Evolutionary conservation across 2,797 vertebrate genomes (phyloP).

Genomic region (Mormyrus proboscirostris): DNA sequence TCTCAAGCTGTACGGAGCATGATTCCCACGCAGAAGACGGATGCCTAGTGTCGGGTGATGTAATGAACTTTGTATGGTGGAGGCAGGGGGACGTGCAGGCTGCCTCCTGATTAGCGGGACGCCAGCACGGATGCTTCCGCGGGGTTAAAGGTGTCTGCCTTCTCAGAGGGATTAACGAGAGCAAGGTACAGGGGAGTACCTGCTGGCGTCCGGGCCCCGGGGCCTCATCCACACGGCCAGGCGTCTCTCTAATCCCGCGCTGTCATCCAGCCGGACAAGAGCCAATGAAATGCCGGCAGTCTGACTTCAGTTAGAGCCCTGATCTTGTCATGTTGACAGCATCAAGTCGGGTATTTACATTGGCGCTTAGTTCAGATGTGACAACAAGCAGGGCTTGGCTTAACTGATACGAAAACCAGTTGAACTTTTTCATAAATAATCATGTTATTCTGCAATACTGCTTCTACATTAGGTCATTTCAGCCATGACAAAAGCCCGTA

Average conservation of each 20-base stretch:
- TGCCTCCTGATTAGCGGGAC: slow-evolving; percentile 41
- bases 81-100: slow-evolving; percentile 25
- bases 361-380: not conserved
- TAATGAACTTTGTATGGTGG: not conserved
- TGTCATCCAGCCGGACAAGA: not conserved
- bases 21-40: not conserved
- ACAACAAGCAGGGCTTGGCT: not conserved
- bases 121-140: slow-evolving; percentile 34
- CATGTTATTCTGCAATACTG: not conserved
- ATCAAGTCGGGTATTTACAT: not conserved
- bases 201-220: not conserved
- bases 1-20: not conserved
- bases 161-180: slow-evolving; percentile 16
- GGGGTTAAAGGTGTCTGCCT: slow-evolving; percentile 28
- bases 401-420: not conserved
- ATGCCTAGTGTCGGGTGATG: not conserved
- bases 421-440: not conserved
- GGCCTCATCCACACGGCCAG: not conserved
- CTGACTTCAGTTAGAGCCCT: not conserved
- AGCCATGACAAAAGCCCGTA: not conserved
- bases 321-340: slow-evolving; percentile 8
- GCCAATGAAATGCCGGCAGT: slow-evolving; percentile 18
- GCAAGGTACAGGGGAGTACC: not conserved
- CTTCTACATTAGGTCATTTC: slow-evolving; percentile 12
- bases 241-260: slow-evolving; percentile 13